Evolutionary conservation across 2,888 invertebrate genomes (phyloP), one percentile per base, ranked within the genome.

Genomic region (Yponomeuta cagnagella): DNA sequence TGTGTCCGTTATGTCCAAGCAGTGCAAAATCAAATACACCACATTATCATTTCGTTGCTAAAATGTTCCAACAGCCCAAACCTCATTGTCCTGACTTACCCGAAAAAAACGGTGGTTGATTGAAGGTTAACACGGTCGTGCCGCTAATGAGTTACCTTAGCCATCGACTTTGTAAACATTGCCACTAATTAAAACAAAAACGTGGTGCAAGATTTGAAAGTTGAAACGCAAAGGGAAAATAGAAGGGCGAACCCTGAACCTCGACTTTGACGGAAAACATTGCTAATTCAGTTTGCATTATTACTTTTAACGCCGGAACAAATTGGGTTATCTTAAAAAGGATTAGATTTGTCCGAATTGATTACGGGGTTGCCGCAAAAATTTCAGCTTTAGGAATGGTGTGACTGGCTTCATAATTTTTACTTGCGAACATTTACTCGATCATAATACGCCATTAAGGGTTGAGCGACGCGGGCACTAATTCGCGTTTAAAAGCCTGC

Each of bases 401-500:
- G 30, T 70, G 65, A 48, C 69, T 63, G 79, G 79, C 83, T 79
- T 81, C 78, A 82, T 89, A 87, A 88, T 89, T 89, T 89, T 88
- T 85, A 80, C 78, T 78, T 75, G 80, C 82, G 82, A 83, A 43
- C 84, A 87, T 82, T 86, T 83, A 83, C 90, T 90, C 84, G 80
- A 83, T 90, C 88, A 90, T 89, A 90, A 88, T 89, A 88, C 81
- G 83, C 90, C 86, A 90, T 90, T 91, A 91, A 83, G 80, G 86
- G 79, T 82, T 89, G 88, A 91, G 84, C 80, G 90, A 82, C 82
- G 79, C 81, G 82, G 86, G 85, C 85, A 88, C 86, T 91, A 91
- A 91, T 90, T 90, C 88, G 79, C 82, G 86, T 90, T 90, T 91
- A 92, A 92, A 91, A 92, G 92, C 92, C 84, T 91, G 92, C 91